These are phyloP conservation scores for Candoia aspera DNA, from an alignment of 2,113 vertebrate species.

Conservation along the genomic window DNA sequence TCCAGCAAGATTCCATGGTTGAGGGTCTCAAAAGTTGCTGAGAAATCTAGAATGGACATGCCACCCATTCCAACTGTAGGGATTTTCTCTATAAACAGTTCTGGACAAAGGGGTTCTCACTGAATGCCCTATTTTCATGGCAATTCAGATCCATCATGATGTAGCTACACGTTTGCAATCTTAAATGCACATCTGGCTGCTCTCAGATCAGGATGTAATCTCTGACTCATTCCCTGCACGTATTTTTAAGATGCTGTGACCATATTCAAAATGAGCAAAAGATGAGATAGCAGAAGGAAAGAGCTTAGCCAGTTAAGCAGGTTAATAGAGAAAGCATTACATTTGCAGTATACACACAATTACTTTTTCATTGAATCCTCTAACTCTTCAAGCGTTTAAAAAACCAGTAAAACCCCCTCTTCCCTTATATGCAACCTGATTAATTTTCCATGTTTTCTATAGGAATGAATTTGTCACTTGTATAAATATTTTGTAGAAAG, in stretches of 20 bases:
- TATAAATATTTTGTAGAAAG: conserved; percentile 23
- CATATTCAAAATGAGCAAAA: neutral
- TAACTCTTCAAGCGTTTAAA: neutral
- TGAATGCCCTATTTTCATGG: neutral
- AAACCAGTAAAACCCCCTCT: neutral
- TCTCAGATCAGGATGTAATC: neutral
- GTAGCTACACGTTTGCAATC: too few species aligned
- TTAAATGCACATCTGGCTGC: neutral
- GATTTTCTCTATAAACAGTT: neutral
- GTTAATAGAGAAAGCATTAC: neutral
- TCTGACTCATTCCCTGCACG: neutral
- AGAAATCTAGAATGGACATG: too few species aligned
- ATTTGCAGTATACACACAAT: neutral
- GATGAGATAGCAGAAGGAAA: neutral
- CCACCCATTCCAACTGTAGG: too few species aligned
- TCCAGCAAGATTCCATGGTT: too few species aligned
- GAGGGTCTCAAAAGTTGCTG: too few species aligned
- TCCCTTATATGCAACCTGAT: conserved; percentile 5
- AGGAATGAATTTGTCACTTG: conserved; percentile 24
- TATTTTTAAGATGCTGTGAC: neutral
- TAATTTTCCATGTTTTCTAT: conserved; percentile 19
- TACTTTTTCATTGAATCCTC: neutral
- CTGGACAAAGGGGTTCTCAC: neutral
- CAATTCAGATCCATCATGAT: neutral
- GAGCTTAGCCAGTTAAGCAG: neutral